Percentiles rank a stretch among this genome's conserved stretches.
Evolutionary conservation across 2,797 vertebrate species (phyloP).

Genomic region (Amphiprion clarkii): DNA sequence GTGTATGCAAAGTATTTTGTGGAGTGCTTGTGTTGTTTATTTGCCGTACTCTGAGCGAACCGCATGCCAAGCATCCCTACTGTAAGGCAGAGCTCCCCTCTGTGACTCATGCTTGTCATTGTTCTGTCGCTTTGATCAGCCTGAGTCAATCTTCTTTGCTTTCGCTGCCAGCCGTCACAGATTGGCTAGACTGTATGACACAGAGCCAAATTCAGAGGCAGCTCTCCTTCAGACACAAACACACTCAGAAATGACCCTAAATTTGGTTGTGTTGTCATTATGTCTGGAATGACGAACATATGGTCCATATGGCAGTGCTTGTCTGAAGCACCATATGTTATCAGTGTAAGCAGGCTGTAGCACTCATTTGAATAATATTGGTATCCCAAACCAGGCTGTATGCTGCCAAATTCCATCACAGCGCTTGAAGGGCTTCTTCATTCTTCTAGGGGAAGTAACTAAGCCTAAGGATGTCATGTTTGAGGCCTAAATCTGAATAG

Average conservation of each 20-base stretch:
- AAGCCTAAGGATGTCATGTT: constrained; percentile 59
- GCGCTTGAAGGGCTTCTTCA: constrained; percentile 59
- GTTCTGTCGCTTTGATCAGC: constrained; percentile 75
- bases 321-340: constrained; percentile 82
- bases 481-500: constrained; percentile 41
- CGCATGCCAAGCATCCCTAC: constrained; percentile 42
- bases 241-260: constrained; percentile 77
- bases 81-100: constrained; percentile 55
- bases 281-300: constrained; percentile 80
- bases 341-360: constrained; percentile 72
- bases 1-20: constrained; percentile 70
- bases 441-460: constrained; percentile 48
- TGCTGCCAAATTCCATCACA: constrained; percentile 74
- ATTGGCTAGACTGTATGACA: constrained; percentile 78
- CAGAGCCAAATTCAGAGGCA: constrained; percentile 75
- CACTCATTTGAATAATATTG: constrained; percentile 74
- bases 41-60: constrained; percentile 35
- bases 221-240: constrained; percentile 73
- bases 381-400: constrained; percentile 62
- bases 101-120: constrained; percentile 69
- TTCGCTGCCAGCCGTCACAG: constrained; percentile 71
- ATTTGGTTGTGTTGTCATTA: constrained; percentile 83
- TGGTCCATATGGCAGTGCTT: constrained; percentile 81
- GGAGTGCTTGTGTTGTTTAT: constrained; percentile 60
- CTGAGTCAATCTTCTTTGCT: constrained; percentile 70